Evolutionary conservation across 2,797 vertebrate species (phyloP).

Genomic region (Lithobates pipiens): DNA sequence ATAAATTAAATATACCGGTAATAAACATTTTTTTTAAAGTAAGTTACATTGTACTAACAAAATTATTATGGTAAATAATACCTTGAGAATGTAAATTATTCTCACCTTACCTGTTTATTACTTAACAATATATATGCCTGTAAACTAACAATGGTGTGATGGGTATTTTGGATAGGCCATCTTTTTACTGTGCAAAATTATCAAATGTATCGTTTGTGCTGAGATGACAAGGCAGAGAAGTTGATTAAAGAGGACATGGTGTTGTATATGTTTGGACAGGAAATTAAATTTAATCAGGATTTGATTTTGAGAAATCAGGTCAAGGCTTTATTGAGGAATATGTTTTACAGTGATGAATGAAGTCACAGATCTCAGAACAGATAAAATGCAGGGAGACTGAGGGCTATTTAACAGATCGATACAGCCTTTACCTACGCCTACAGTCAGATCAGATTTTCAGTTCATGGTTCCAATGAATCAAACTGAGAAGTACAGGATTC

Average conservation of each 20-base stretch:
- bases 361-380: slow-evolving; percentile 51
- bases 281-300: slow-evolving; percentile 53
- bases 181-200: slow-evolving; percentile 6
- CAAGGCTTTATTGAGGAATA: slow-evolving; percentile 56
- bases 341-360: slow-evolving; percentile 61
- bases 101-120: not conserved
- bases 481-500: slow-evolving; percentile 29
- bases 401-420: slow-evolving; percentile 57
- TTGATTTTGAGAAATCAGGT: slow-evolving; percentile 55
- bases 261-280: slow-evolving; percentile 35
- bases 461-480: slow-evolving; percentile 59
- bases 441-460: slow-evolving; percentile 54
- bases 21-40: not conserved
- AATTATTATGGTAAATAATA: not conserved
- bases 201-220: not conserved
- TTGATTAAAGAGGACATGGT: slow-evolving; percentile 48
- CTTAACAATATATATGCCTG: not conserved
- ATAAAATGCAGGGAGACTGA: slow-evolving; percentile 53
- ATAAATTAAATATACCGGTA: not conserved
- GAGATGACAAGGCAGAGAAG: slow-evolving; percentile 9
- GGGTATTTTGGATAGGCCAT: not conserved
- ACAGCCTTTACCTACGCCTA: slow-evolving; percentile 50
- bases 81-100: not conserved
- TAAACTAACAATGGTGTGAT: not conserved
- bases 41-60: not conserved